These are phyloP conservation scores for Talpa occidentalis DNA, from an alignment of 2,113 vertebrate genomes.

Conservation along the genomic window DNA sequence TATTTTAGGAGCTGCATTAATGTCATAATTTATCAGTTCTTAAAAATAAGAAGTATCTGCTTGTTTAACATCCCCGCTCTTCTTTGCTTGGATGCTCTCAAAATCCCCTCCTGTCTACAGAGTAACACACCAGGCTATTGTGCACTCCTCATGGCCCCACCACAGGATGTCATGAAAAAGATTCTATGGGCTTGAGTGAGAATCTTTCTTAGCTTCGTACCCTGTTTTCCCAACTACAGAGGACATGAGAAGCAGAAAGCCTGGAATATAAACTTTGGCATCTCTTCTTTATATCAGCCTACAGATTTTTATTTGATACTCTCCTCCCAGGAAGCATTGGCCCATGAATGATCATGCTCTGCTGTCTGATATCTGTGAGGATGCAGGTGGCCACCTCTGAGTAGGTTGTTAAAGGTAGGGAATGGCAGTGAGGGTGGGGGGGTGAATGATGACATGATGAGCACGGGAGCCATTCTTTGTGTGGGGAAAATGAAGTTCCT, in stretches of 20 bases:
- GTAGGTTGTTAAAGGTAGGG: not conserved
- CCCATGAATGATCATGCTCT: not conserved
- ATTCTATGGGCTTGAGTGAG: not conserved
- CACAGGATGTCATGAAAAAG: not conserved
- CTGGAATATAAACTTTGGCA: not conserved
- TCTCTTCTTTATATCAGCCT: not conserved
- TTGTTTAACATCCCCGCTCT: not conserved
- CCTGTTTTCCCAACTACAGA: not conserved
- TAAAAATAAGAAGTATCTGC: not conserved
- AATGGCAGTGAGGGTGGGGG: rapidly evolving
- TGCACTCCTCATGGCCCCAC: not conserved
- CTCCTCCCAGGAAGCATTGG: not conserved
- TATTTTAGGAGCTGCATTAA: not conserved
- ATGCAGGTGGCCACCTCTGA: not conserved
- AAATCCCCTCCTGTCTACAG: not conserved
- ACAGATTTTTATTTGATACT: not conserved
- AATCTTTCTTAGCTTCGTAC: not conserved
- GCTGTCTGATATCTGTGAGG: not conserved
- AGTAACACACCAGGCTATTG: rapidly evolving
- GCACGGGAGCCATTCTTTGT: not conserved
- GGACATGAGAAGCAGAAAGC: rapidly evolving
- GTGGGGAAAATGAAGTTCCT: not conserved
- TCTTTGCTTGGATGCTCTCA: not conserved
- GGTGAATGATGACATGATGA: not conserved
- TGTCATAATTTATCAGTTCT: not conserved